Percentiles rank a stretch among this genome's conserved stretches.
These are phyloP conservation scores for Thryonomys swinderianus DNA, from an alignment of 2,113 vertebrate genomes.

Conservation along the genomic window DNA sequence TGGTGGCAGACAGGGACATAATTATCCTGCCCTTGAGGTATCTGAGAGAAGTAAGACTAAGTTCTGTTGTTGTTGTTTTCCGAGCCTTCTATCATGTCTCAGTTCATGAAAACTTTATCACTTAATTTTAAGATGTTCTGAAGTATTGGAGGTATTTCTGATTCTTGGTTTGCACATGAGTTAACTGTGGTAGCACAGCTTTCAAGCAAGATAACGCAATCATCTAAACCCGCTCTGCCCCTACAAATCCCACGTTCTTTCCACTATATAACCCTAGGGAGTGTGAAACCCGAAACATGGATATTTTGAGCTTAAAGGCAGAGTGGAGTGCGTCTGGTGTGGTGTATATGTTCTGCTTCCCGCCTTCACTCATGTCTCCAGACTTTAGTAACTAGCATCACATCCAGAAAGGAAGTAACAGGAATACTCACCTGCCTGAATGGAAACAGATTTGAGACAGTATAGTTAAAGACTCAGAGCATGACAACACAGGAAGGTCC, in stretches of 20 bases:
- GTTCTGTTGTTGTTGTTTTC: slow-evolving; percentile 46
- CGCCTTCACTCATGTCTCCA: neutral
- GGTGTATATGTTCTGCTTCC: neutral
- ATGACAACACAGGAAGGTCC: neutral
- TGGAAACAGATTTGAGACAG: neutral
- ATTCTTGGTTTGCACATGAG: slow-evolving; percentile 25
- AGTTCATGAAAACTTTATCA: neutral
- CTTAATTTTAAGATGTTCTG: slow-evolving; percentile 14
- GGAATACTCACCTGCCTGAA: neutral
- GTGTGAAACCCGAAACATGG: neutral
- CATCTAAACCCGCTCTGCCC: neutral
- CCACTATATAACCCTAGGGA: neutral
- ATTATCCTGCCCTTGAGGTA: neutral
- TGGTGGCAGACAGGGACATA: neutral
- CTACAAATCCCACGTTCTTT: slow-evolving; percentile 12
- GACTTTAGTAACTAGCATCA: neutral
- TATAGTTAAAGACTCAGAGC: neutral
- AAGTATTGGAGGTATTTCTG: neutral
- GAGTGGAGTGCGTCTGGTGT: neutral
- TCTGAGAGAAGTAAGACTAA: slow-evolving; percentile 32
- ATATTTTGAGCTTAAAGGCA: neutral
- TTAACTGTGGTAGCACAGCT: slow-evolving; percentile 37
- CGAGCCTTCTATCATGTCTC: neutral
- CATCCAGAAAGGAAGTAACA: neutral
- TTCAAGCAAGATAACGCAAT: neutral